Conservation (phyloP, 2,113 vertebrate genomes). For the Hymenochirus boettgeri region DNA sequence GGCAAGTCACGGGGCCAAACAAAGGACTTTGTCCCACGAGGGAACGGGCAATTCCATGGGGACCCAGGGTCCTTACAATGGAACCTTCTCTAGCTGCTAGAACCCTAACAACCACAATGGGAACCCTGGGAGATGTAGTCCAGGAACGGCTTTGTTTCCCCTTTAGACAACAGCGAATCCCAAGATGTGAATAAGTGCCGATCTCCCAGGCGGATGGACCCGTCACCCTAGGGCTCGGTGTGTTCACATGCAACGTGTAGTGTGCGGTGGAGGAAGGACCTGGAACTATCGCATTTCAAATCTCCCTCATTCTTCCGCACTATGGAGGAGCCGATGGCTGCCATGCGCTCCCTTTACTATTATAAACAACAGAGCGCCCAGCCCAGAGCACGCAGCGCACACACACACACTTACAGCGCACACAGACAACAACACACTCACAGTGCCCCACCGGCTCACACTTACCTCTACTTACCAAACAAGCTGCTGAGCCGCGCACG, state of each 20-base stretch:
- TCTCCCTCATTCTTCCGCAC: slow-evolving; percentile 73
- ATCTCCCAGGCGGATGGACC: background rate
- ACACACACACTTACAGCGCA: too few relatives aligned
- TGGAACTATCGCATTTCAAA: slow-evolving; percentile 75
- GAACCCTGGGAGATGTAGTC: background rate
- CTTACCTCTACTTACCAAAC: background rate
- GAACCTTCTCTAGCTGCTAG: background rate
- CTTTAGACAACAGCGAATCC: slow-evolving; percentile 9
- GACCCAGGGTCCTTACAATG: background rate
- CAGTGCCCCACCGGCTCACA: slow-evolving; percentile 9
- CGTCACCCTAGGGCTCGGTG: slow-evolving; percentile 37
- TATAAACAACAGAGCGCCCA: background rate
- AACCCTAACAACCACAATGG: background rate
- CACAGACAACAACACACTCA: slow-evolving; percentile 30
- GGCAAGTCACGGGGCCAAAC: slow-evolving; percentile 39
- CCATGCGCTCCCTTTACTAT: slow-evolving; percentile 56
- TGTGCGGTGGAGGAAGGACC: slow-evolving; percentile 31
- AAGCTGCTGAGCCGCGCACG: too few relatives aligned
- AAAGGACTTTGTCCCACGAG: slow-evolving; percentile 56
- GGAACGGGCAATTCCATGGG: slow-evolving; percentile 3
- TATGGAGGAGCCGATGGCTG: slow-evolving; percentile 55
- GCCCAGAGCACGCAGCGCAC: background rate
- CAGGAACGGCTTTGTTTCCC: background rate
- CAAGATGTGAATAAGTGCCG: background rate
- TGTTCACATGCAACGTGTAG: slow-evolving; percentile 21